Percentiles rank a stretch among this genome's conserved stretches.
These are phyloP conservation scores for Parelbella ahira DNA, from an alignment of 2,888 invertebrate species.

Conservation along the genomic window DNA sequence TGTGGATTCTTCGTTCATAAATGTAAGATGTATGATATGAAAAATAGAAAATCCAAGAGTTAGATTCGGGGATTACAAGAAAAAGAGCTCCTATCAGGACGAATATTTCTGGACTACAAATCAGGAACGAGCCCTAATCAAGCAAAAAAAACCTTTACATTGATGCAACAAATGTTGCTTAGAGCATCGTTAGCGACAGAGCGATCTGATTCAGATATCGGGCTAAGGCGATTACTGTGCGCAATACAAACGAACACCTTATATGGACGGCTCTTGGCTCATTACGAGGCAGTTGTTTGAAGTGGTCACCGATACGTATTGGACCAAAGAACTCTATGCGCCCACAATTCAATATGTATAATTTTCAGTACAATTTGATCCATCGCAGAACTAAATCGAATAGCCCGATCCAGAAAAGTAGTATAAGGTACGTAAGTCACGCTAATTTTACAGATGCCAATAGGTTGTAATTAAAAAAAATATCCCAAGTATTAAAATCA, in stretches of 20 bases:
- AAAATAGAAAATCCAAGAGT: too few relatives aligned
- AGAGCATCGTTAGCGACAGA: constrained; percentile 58
- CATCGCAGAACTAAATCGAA: too few relatives aligned
- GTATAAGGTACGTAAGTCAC: too few relatives aligned
- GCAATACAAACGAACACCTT: constrained; percentile 59
- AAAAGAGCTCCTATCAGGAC: too few relatives aligned
- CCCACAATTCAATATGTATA: constrained; percentile 8
- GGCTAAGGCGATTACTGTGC: constrained; percentile 51
- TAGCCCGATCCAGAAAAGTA: too few relatives aligned
- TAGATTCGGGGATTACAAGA: too few relatives aligned
- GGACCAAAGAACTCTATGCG: constrained; percentile 17
- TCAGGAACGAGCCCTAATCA: constrained; percentile 19
- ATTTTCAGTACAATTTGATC: too few relatives aligned
- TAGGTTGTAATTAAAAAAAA: too few relatives aligned
- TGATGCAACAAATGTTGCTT: constrained; percentile 27
- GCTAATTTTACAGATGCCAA: too few relatives aligned
- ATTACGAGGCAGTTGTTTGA: constrained; percentile 42
- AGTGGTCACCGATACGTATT: constrained; percentile 23
- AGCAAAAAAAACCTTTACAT: constrained; percentile 17
- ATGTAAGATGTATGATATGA: neutral
- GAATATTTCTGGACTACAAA: constrained; percentile 20
- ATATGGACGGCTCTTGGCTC: constrained; percentile 50
- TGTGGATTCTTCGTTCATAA: neutral
- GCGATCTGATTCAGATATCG: constrained; percentile 61
- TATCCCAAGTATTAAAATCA: too few relatives aligned